A percentile compares a stretch with the other conserved stretches of the same genome.
phyloP scores from a whole-genome alignment of 2,888 invertebrate species.

The Eutolmus rufibarbis region DNA sequence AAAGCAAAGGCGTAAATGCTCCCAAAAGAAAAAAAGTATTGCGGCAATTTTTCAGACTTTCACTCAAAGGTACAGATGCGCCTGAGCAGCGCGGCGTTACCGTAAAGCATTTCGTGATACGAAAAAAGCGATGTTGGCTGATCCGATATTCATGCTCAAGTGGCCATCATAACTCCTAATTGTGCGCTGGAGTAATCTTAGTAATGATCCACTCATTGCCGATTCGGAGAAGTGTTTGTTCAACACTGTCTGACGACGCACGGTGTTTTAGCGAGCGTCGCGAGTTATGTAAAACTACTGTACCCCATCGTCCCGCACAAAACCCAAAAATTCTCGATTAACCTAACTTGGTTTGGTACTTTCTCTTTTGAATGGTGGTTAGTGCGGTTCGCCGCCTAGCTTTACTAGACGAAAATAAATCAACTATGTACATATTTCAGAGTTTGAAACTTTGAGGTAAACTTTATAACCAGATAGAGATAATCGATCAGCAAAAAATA shows the following conservation, averaged over 20 bases:
- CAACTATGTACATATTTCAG: not conserved
- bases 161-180: not conserved
- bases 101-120: not conserved
- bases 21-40: not conserved
- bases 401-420: not conserved
- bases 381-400: not conserved
- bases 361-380: not conserved
- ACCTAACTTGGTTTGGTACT: not conserved
- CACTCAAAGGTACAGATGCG: not conserved
- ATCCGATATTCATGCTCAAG: not conserved
- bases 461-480: not conserved
- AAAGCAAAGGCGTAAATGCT: not conserved
- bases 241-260: not conserved
- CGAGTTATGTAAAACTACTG: not conserved
- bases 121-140: not conserved
- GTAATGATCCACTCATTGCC: not conserved
- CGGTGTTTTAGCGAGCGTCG: not conserved
- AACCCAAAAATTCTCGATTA: not conserved
- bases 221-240: not conserved
- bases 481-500: not conserved
- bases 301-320: not conserved
- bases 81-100: not conserved
- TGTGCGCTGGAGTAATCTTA: not conserved
- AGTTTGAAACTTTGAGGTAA: not conserved
- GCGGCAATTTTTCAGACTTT: not conserved